These are phyloP conservation scores for Chitala chitala DNA, from an alignment of 2,113 vertebrate species.

Conservation along the genomic window DNA sequence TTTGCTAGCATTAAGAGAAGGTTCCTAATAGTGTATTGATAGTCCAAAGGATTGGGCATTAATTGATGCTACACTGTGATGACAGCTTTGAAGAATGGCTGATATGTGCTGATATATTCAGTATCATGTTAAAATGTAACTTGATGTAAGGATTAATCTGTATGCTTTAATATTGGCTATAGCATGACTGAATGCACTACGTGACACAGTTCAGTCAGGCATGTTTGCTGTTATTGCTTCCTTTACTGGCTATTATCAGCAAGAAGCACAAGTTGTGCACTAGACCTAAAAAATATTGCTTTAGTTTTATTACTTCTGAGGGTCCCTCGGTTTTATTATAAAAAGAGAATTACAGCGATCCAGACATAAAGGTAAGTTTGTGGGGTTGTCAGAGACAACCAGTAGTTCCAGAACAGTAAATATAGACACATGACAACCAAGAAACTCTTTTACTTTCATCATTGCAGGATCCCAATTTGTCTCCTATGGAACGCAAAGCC, in stretches of 20 bases:
- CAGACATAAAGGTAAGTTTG: constrained; percentile 24
- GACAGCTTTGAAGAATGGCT: no score
- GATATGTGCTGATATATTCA: no score
- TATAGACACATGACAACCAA: constrained; percentile 27
- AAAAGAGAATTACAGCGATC: not conserved
- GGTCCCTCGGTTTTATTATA: not conserved
- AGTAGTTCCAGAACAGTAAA: constrained; percentile 28
- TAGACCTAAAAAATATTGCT: not conserved
- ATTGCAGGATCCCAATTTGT: constrained; percentile 28
- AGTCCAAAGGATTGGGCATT: no score
- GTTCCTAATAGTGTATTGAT: no score
- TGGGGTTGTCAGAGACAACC: constrained; percentile 30
- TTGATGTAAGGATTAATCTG: not conserved
- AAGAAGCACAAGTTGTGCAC: not conserved
- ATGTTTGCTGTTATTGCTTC: not conserved
- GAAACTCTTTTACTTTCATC: constrained; percentile 30
- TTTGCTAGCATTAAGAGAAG: no score
- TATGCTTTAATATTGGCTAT: not conserved
- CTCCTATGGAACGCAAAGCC: constrained; percentile 31
- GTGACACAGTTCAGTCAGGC: not conserved
- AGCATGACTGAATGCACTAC: not conserved
- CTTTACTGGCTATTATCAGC: not conserved
- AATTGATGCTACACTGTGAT: no score
- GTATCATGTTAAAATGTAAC: not conserved
- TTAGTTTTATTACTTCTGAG: constrained; percentile 7